Conservation (phyloP, 1,140 invertebrate genomes). For the Mylabris phalerata region DNA sequence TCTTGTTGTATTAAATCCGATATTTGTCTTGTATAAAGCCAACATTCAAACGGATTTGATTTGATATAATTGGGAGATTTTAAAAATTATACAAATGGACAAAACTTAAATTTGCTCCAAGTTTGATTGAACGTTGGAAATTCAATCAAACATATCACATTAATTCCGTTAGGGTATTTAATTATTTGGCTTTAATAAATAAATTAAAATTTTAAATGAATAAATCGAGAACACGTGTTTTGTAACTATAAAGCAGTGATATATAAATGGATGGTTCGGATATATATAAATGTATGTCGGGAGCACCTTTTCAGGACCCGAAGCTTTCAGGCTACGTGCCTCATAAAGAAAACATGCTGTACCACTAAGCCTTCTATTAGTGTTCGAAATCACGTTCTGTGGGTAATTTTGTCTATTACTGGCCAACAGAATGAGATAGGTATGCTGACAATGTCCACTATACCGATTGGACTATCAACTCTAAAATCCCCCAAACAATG, state of each 20-base stretch:
- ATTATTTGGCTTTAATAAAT: conserved; percentile 2
- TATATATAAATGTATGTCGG: conserved; percentile 8
- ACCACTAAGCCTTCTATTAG: conserved; percentile 37
- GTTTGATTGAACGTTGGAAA: too few relatives aligned
- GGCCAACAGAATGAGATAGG: conserved; percentile 4
- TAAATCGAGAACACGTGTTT: conserved; percentile 5
- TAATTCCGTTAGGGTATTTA: not conserved
- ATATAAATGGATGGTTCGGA: too few relatives aligned
- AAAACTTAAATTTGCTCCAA: too few relatives aligned
- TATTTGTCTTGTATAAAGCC: too few relatives aligned
- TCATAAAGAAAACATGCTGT: conserved; percentile 41
- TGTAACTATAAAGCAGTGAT: not conserved
- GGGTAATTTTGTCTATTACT: conserved; percentile 35
- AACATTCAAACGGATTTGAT: too few relatives aligned
- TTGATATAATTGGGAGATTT: too few relatives aligned
- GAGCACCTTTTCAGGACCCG: conserved; percentile 25
- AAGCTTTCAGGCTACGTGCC: conserved; percentile 32
- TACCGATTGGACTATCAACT: conserved; percentile 6
- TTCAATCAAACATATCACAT: too few relatives aligned
- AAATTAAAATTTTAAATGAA: conserved; percentile 10
- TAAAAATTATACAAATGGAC: too few relatives aligned
- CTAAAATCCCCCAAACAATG: not conserved
- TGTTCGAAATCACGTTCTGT: conserved; percentile 36
- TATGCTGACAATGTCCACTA: conserved; percentile 6
- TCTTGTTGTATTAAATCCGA: too few relatives aligned